Conservation (phyloP, 2,888 invertebrate species). For the Sthenelais limicola region DNA sequence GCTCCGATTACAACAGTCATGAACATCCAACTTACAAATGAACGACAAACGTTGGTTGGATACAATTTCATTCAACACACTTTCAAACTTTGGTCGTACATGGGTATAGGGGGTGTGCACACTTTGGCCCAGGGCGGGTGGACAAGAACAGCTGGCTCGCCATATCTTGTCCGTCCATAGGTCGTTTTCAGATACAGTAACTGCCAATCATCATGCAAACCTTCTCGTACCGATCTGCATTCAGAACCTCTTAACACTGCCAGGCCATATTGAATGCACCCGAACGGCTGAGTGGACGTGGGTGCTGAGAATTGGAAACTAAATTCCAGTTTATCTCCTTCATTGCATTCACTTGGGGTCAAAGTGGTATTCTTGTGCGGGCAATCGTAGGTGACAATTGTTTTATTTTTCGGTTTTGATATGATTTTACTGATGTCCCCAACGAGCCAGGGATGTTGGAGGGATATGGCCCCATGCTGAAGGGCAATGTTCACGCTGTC, state of each 20-base stretch:
- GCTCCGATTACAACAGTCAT: too few relatives aligned
- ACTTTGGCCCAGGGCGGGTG: conserved; percentile 35
- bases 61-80: conserved; percentile 41
- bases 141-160: conserved; percentile 15
- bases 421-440: conserved; percentile 29
- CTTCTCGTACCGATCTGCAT: conserved; percentile 1
- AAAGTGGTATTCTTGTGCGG: neutral
- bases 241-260: conserved; percentile 24
- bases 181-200: conserved; percentile 29
- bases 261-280: conserved; percentile 40
- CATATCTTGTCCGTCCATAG: neutral
- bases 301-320: conserved; percentile 33
- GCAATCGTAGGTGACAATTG: conserved; percentile 9
- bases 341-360: conserved; percentile 16
- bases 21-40: too few relatives aligned
- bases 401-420: conserved; percentile 7
- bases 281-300: conserved; percentile 36
- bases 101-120: conserved; percentile 39
- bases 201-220: conserved; percentile 33
- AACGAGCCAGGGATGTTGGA: conserved; percentile 37
- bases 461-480: conserved; percentile 12
- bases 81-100: conserved; percentile 27
- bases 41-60: neutral
- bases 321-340: conserved; percentile 30
- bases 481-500: conserved; percentile 35